Conservation (phyloP, 2,888 invertebrate species). For the Lasioglossum leucozonium region DNA sequence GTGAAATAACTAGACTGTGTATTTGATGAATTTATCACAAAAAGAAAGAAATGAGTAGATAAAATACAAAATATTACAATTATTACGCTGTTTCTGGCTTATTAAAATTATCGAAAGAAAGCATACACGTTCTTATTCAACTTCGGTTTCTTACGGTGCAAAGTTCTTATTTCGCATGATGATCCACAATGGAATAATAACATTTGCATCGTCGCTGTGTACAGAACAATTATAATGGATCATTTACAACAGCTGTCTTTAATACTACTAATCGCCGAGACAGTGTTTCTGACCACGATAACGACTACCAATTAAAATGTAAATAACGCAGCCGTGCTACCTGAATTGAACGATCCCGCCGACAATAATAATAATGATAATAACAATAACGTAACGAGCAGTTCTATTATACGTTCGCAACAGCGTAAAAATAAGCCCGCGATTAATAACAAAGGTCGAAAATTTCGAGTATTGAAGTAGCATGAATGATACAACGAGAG, state of each 20-base stretch:
- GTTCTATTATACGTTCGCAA: not conserved
- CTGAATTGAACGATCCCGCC: not conserved
- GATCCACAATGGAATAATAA: not conserved
- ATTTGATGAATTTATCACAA: no score
- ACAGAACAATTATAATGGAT: not conserved
- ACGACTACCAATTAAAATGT: constrained; percentile 17
- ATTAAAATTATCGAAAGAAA: no score
- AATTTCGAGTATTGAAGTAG: constrained; percentile 27
- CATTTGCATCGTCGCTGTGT: not conserved
- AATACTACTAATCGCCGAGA: not conserved
- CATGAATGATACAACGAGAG: constrained; percentile 28
- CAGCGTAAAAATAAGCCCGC: not conserved
- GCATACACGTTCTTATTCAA: no score
- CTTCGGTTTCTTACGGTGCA: not conserved
- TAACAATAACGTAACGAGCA: not conserved
- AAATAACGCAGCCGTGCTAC: not conserved
- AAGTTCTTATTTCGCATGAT: not conserved
- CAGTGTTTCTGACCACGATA: not conserved
- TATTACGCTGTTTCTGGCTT: no score
- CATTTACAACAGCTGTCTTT: constrained; percentile 8
- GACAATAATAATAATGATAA: not conserved
- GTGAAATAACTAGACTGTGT: no score
- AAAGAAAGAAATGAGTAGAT: no score
- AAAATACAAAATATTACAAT: no score
- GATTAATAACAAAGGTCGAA: constrained; percentile 40